Evolutionary conservation across 2,113 vertebrate genomes (phyloP).

Genomic region (Tragulus kanchil): DNA sequence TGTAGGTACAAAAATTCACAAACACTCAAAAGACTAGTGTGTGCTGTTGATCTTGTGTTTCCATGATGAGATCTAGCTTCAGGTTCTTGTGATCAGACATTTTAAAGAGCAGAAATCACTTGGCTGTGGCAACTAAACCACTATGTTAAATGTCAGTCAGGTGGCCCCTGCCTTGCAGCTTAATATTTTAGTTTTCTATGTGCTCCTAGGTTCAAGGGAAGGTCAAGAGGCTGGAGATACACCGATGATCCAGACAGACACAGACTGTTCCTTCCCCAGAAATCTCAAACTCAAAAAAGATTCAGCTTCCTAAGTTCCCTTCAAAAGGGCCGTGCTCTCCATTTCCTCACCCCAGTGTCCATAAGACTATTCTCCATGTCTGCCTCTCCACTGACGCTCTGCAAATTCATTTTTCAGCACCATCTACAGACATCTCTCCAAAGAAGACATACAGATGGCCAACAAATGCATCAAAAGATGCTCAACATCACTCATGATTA

Average conservation of each 20-base stretch:
- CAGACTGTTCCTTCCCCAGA: neutral
- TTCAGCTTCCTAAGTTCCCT: neutral
- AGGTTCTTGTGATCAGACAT: neutral
- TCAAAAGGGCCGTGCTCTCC: neutral
- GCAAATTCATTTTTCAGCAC: too few relatives aligned
- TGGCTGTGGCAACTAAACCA: neutral
- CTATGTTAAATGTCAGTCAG: neutral
- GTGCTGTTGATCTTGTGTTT: neutral
- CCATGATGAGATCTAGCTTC: neutral
- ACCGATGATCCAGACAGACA: neutral
- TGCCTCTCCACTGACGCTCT: too few relatives aligned
- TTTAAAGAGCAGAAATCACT: conserved; percentile 35
- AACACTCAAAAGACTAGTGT: too few relatives aligned
- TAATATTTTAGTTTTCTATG: neutral
- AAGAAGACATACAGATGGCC: too few relatives aligned
- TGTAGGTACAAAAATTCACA: neutral
- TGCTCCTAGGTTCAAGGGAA: neutral
- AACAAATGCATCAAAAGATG: too few relatives aligned
- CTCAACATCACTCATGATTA: too few relatives aligned
- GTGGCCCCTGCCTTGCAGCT: neutral
- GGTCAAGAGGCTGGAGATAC: neutral
- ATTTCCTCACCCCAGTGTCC: neutral
- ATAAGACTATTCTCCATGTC: too few relatives aligned
- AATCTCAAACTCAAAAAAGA: neutral
- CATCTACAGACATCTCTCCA: too few relatives aligned